Conservation (phyloP, 1,140 invertebrate genomes). For the Hesperophylax magnus region DNA sequence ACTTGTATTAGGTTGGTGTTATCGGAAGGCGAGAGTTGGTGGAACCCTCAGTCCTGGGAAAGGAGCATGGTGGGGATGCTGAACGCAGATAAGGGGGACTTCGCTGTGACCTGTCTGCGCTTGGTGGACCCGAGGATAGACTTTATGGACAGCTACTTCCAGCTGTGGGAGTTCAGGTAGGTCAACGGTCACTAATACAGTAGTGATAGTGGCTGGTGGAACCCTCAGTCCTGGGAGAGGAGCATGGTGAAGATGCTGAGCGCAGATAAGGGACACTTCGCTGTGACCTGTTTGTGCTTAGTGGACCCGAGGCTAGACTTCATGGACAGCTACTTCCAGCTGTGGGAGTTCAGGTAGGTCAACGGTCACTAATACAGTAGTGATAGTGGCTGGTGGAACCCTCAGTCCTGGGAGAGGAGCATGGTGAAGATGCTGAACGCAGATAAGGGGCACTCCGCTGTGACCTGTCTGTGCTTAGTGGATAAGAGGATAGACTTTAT, state of each 20-base stretch:
- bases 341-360: constrained; percentile 42
- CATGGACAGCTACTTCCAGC: constrained; percentile 10
- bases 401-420: constrained; percentile 1
- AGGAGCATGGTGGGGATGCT: constrained; percentile 18
- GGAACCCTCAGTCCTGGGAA: constrained; percentile 11
- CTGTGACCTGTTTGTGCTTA: constrained; percentile 9
- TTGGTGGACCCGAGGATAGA: background rate
- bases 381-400: constrained; percentile 29
- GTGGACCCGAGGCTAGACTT: background rate
- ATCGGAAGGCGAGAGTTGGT: constrained; percentile 24
- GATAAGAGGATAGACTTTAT: background rate
- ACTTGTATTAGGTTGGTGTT: constrained; percentile 4
- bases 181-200: too few relatives aligned
- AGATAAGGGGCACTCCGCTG: constrained; percentile 4
- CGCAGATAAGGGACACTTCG: constrained; percentile 6
- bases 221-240: background rate
- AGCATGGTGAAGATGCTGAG: constrained; percentile 20
- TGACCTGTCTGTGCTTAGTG: constrained; percentile 4
- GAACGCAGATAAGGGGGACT: constrained; percentile 8
- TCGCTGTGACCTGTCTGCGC: constrained; percentile 13
- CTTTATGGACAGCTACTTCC: constrained; percentile 1
- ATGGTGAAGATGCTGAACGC: constrained; percentile 15
- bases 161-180: constrained; percentile 40
- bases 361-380: too few relatives aligned
- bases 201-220: too few relatives aligned